These are phyloP conservation scores for Sebastes vulpes DNA, from an alignment of 2,797 vertebrate genomes.

Conservation along the genomic window DNA sequence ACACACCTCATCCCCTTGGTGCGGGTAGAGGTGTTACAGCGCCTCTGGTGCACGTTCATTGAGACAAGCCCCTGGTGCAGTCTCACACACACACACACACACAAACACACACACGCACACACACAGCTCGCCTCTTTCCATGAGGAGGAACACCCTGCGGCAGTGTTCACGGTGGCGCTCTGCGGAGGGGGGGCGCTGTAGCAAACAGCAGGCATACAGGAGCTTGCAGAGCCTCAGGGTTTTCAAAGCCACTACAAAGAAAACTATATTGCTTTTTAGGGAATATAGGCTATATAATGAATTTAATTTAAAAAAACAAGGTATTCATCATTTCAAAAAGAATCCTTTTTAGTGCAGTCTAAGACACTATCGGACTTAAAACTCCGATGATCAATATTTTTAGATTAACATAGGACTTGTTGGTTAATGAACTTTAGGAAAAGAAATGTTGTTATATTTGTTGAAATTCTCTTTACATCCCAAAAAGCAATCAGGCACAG, in stretches of 20 bases:
- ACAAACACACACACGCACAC: background rate
- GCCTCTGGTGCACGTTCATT: background rate
- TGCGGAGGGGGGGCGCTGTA: background rate
- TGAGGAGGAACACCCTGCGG: slow-evolving; percentile 11
- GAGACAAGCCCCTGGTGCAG: slow-evolving; percentile 16
- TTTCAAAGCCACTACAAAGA: background rate
- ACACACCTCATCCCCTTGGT: slow-evolving; percentile 1
- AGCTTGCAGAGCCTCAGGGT: background rate
- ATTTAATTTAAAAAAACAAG: background rate
- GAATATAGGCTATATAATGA: background rate
- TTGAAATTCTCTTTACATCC: too few relatives aligned
- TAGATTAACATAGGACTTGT: too few relatives aligned
- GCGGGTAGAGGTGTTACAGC: slow-evolving; percentile 8
- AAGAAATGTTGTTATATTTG: too few relatives aligned
- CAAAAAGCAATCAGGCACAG: too few relatives aligned
- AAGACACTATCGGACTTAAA: too few relatives aligned
- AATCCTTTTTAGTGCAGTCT: too few relatives aligned
- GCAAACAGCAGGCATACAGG: slow-evolving; percentile 7
- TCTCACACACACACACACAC: background rate
- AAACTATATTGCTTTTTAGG: background rate
- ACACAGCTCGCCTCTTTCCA: background rate
- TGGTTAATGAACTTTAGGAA: too few relatives aligned
- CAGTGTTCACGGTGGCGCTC: background rate
- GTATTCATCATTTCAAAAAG: background rate
- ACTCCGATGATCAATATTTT: too few relatives aligned